These are phyloP conservation scores for Cnemophilus loriae DNA, from an alignment of 2,113 vertebrate species.

Conservation along the genomic window DNA sequence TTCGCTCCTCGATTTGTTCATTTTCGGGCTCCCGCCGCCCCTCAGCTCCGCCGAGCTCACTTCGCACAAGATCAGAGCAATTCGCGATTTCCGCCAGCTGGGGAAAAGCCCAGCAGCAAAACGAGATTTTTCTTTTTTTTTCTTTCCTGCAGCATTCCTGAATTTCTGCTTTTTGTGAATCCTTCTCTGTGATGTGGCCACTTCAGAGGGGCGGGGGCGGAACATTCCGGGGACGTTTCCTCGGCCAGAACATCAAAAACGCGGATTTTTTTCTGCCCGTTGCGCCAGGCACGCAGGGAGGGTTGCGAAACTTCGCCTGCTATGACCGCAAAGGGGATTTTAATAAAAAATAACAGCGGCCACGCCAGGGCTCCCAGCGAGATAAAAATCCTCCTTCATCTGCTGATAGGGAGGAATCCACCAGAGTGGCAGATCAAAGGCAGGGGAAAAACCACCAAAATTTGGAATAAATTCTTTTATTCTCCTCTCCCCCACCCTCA, in stretches of 20 bases:
- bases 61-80: not conserved
- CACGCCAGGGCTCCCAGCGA: no score
- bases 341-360: slow-evolving; percentile 15
- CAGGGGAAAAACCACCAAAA: not conserved
- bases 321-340: not conserved
- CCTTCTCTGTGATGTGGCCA: not conserved
- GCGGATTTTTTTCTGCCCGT: not conserved
- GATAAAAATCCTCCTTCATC: slow-evolving; percentile 51
- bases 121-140: not conserved
- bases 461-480: not conserved
- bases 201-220: no score
- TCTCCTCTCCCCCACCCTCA: not conserved
- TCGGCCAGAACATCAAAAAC: not conserved
- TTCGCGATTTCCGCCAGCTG: not conserved
- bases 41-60: not conserved
- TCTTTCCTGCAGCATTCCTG: not conserved
- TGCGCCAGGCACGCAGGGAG: not conserved
- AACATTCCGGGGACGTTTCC: not conserved
- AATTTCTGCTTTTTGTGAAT: not conserved
- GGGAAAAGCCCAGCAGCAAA: not conserved
- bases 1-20: no score
- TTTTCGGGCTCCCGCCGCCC: no score
- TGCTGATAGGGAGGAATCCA: slow-evolving; percentile 22
- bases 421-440: slow-evolving; percentile 9
- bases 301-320: not conserved